Percentiles rank a stretch among this genome's conserved stretches.
Evolutionary conservation across 2,888 invertebrate species (phyloP).

Genomic region (Ennomos quercinarius): DNA sequence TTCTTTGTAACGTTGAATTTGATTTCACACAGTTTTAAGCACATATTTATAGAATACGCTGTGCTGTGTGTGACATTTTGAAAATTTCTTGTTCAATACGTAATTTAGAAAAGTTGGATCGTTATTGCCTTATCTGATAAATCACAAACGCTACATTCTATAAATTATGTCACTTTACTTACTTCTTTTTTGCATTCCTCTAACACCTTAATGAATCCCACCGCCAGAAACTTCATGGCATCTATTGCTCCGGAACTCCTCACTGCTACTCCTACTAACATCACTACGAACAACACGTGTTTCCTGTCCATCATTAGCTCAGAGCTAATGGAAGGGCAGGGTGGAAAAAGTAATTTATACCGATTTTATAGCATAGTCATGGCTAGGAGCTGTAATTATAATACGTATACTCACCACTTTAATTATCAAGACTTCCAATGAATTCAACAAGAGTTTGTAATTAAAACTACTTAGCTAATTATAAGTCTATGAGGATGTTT

Average conservation of each 20-base stretch:
- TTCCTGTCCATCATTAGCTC: slow-evolving; percentile 22
- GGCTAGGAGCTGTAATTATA: neutral
- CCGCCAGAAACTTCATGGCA: slow-evolving; percentile 58
- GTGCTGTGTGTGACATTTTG: too few relatives aligned
- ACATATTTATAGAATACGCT: too few relatives aligned
- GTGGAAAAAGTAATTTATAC: slow-evolving; percentile 5
- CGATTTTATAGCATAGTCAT: too few relatives aligned
- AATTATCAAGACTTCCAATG: slow-evolving; percentile 2
- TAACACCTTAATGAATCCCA: slow-evolving; percentile 63
- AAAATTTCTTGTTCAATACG: too few relatives aligned
- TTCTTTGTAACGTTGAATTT: too few relatives aligned
- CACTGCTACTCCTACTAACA: slow-evolving; percentile 39
- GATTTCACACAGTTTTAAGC: too few relatives aligned
- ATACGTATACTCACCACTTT: slow-evolving; percentile 1
- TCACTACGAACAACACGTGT: slow-evolving; percentile 25
- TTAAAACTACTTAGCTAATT: slow-evolving; percentile 4
- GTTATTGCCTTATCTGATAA: too few relatives aligned
- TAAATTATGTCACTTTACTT: too few relatives aligned
- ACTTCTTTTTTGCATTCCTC: slow-evolving; percentile 68
- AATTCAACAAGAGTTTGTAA: slow-evolving; percentile 3
- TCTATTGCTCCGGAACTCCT: slow-evolving; percentile 52
- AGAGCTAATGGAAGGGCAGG: slow-evolving; percentile 11
- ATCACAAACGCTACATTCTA: too few relatives aligned
- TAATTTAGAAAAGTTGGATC: neutral
- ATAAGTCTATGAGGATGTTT: neutral